These are phyloP conservation scores for Lipotes vexillifer DNA, from an alignment of 2,113 vertebrate species.

Conservation along the genomic window DNA sequence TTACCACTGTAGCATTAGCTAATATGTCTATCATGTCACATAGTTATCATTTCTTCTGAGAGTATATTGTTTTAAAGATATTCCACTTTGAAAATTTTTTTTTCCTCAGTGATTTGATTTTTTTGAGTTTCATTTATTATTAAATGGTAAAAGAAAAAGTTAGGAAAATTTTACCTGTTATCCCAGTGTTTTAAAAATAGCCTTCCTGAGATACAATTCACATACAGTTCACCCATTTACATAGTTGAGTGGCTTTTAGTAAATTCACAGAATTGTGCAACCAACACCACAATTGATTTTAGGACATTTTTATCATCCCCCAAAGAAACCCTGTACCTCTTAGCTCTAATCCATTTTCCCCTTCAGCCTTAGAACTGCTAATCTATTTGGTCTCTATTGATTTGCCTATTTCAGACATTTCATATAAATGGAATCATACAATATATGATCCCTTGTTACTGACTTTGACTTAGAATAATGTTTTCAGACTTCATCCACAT, in stretches of 20 bases:
- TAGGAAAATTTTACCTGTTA: not conserved
- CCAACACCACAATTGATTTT: not conserved
- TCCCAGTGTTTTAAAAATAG: not conserved
- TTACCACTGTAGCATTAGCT: not conserved
- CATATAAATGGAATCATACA: not conserved
- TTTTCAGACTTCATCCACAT: not conserved
- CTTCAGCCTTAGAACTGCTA: not conserved
- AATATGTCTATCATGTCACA: not conserved
- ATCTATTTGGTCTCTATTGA: not conserved
- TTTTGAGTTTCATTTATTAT: not conserved
- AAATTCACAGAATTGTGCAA: not conserved
- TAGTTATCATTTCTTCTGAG: not conserved
- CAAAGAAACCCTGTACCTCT: not conserved
- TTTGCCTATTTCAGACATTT: not conserved
- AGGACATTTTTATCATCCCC: not conserved
- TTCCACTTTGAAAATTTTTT: not conserved
- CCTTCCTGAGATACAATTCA: not conserved
- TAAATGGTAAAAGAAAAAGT: not conserved
- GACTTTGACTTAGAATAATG: not conserved
- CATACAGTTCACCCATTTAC: not conserved
- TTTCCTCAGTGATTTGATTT: not conserved
- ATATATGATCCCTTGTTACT: not conserved
- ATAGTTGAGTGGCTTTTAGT: not conserved
- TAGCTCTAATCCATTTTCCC: not conserved
- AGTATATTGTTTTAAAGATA: not conserved